These are phyloP conservation scores for Phyllostomus hastatus DNA, from an alignment of 2,113 vertebrate genomes.

Conservation along the genomic window DNA sequence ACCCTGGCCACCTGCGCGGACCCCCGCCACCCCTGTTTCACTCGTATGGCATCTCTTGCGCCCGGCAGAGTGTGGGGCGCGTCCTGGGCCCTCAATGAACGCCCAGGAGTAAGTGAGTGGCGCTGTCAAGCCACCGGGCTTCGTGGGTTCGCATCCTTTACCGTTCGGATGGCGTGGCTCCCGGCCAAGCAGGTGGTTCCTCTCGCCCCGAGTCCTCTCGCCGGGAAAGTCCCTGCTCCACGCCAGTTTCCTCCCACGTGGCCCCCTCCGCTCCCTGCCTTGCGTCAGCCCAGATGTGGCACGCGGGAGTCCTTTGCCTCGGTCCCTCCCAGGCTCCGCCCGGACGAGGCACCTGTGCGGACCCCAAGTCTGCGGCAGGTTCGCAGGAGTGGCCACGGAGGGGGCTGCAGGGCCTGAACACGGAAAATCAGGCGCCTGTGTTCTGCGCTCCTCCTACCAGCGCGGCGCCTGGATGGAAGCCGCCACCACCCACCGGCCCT, in stretches of 20 bases:
- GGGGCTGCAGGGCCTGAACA: accelerated
- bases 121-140: neutral
- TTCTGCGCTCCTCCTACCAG: neutral
- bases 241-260: neutral
- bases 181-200: too few relatives aligned
- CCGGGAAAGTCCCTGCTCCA: accelerated
- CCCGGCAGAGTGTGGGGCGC: neutral
- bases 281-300: neutral
- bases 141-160: neutral
- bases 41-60: neutral
- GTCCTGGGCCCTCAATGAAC: neutral
- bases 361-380: too few relatives aligned
- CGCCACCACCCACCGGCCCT: accelerated
- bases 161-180: neutral
- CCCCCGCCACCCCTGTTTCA: neutral
- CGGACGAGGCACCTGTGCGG: accelerated
- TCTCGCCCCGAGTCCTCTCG: accelerated
- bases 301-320: neutral
- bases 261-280: neutral
- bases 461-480: accelerated
- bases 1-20: neutral
- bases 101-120: accelerated
- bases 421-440: neutral
- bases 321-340: neutral
- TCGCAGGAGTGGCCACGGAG: accelerated